A percentile compares a stretch with the other conserved stretches of the same genome.
phyloP scores from a whole-genome alignment of 1,140 invertebrate species.

The Drosophila willistoni region DNA sequence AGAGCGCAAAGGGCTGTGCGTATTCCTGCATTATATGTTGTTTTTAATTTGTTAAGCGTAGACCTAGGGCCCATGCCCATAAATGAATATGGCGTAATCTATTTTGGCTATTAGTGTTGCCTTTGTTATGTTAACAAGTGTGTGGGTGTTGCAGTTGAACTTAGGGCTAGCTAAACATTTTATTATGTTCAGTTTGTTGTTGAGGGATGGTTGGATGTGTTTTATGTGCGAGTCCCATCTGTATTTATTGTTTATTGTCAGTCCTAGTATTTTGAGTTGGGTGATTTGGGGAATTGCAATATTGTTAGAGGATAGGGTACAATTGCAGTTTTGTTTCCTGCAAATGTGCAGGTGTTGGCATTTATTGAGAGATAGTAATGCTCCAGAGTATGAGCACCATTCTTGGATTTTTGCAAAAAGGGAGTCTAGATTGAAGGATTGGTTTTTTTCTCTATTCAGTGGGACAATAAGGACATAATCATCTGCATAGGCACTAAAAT shows the following conservation, averaged over 20 bases:
- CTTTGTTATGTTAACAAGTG: no score
- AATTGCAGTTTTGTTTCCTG: no score
- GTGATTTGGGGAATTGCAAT: constrained; percentile 9
- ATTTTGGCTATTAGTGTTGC: no score
- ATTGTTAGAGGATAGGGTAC: constrained; percentile 18
- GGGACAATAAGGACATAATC: constrained; percentile 30
- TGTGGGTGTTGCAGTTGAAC: no score
- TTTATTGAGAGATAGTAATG: constrained; percentile 30
- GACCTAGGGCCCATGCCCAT: no score
- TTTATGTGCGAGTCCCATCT: constrained; percentile 26
- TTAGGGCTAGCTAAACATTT: no score
- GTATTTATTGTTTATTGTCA: constrained; percentile 33
- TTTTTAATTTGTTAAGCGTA: no score
- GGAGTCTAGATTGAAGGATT: background rate
- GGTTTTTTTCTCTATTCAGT: constrained; percentile 17
- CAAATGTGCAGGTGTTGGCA: constrained; percentile 14
- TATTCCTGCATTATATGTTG: no score
- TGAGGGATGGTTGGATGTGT: background rate
- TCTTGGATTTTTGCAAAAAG: constrained; percentile 22
- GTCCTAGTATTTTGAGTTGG: constrained; percentile 31
- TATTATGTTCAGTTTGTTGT: no score
- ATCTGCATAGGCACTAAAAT: constrained; percentile 35
- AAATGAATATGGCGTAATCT: no score
- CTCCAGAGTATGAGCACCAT: constrained; percentile 33
- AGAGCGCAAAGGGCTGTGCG: no score